Conservation (phyloP, 2,888 invertebrate genomes). For the Tigriopus californicus region DNA sequence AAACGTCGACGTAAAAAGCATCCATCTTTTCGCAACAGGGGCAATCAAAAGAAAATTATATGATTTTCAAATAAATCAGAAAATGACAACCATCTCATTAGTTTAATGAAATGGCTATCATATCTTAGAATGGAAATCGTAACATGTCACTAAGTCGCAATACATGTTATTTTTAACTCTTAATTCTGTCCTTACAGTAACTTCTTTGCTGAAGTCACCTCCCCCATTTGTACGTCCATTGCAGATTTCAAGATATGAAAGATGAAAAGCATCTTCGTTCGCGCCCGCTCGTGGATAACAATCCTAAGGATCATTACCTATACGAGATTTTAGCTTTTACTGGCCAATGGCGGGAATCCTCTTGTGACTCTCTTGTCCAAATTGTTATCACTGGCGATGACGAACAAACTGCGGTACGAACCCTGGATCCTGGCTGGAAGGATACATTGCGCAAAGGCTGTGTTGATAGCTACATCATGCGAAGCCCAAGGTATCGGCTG, state of each 20-base stretch:
- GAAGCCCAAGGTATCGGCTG: conserved; percentile 21
- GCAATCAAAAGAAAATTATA: too few species aligned
- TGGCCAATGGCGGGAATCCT: neutral
- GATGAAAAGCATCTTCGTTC: neutral
- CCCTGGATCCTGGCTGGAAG: conserved; percentile 19
- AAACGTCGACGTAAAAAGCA: too few species aligned
- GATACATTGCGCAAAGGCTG: conserved; percentile 24
- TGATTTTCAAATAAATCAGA: too few species aligned
- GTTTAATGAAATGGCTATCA: too few species aligned
- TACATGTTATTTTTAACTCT: too few species aligned
- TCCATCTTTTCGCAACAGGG: too few species aligned
- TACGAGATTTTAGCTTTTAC: conserved; percentile 27
- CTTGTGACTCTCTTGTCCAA: conserved; percentile 20
- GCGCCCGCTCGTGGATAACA: conserved; percentile 23
- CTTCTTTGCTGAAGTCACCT: too few species aligned
- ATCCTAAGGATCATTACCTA: conserved; percentile 24
- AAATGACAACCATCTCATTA: too few species aligned
- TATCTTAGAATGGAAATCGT: too few species aligned
- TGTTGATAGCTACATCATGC: conserved; percentile 26
- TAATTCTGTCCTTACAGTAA: too few species aligned
- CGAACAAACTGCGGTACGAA: conserved; percentile 24
- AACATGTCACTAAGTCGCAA: too few species aligned
- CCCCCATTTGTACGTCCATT: too few species aligned
- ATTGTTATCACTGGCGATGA: conserved; percentile 24
- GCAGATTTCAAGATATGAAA: neutral